Base-by-base conservation (phyloP, 2,113 vertebrate genomes). In the Scophthalmus maximus region DNA sequence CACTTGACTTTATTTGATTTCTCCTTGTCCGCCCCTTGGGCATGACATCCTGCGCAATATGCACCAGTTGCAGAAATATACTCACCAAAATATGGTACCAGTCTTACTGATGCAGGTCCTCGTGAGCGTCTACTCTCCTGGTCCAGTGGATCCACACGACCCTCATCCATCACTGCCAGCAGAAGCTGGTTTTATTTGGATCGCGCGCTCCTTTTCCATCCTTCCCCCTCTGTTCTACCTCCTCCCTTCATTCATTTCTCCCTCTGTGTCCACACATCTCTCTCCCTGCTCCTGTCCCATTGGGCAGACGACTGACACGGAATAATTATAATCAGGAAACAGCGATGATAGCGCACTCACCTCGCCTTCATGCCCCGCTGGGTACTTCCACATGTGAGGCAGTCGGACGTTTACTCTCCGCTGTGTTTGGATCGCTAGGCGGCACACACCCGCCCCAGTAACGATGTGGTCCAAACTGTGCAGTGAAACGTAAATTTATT, bases 251-350 rank as follows among this genome's bases (percentile, higher is more conserved):
- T 50, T 49, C 1, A 7, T 53, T 23, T 25, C 52, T 47, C 18
- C 46, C 7, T 57, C 10, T 5, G 9, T 34, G 20, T 61, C 26
- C 30, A 40, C 20, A 44, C 3, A 2, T 55, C 7, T 29, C n/a
- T 18, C 68, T 6, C 52, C n/a, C n/a, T n/a, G n/a, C n/a, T 36
- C 8, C 17, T 5, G 2, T 59, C 60, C 42, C 25, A 11, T 3
- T 4, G 44, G 26, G 25, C 36, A 77, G 38, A 55, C 40, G 55
- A 7, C 36, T 67, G 47, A 73, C 42, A 60, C 1, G 0, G 25
- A 38, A 52, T 64, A 20, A 42, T 74, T 76, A 75, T 78, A 78
- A 78, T 87, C 65, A 66, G 67, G 40, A 64, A 79, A 42, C 18
- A 1, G 26, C 58, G 63, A 55, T 12, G 4, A 42, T 55, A 44